Conservation (phyloP, 2,113 vertebrate genomes). For the Talpa occidentalis region DNA sequence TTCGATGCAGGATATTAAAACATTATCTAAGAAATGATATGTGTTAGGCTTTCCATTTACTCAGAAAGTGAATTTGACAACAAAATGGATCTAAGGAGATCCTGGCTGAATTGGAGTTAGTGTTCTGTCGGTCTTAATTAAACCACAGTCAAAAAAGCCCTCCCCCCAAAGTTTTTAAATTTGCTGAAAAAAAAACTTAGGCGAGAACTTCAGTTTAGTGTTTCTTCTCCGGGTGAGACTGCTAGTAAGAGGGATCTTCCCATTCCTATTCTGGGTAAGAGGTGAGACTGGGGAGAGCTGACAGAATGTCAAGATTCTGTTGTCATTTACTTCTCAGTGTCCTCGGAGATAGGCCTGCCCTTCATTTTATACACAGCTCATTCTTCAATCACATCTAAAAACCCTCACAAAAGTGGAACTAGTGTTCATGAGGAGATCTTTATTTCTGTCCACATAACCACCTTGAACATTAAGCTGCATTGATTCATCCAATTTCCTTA, state of each 20-base stretch:
- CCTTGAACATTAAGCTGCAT: not conserved
- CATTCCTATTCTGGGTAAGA: slow-evolving; percentile 41
- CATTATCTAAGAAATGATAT: slow-evolving; percentile 90
- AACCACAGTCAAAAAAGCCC: slow-evolving; percentile 71
- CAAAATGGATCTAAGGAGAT: slow-evolving; percentile 86
- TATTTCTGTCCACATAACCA: slow-evolving; percentile 10
- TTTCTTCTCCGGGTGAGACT: slow-evolving; percentile 60
- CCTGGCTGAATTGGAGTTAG: slow-evolving; percentile 83
- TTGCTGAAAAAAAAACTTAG: slow-evolving; percentile 59
- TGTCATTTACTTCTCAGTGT: slow-evolving; percentile 71
- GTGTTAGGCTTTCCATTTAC: slow-evolving; percentile 87
- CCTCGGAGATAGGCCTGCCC: slow-evolving; percentile 62
- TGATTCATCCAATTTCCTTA: slow-evolving; percentile 32
- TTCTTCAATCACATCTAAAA: slow-evolving; percentile 57
- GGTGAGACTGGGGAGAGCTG: slow-evolving; percentile 66
- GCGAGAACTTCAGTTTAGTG: slow-evolving; percentile 75
- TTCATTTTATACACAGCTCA: slow-evolving; percentile 61
- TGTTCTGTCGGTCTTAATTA: slow-evolving; percentile 85
- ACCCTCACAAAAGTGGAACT: not conserved
- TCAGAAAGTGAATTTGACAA: slow-evolving; percentile 85
- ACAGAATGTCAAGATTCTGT: slow-evolving; percentile 75
- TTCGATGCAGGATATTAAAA: slow-evolving; percentile 90
- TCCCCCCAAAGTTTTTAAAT: slow-evolving; percentile 49
- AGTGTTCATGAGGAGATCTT: not conserved
- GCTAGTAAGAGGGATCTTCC: slow-evolving; percentile 63